phyloP scores from a whole-genome alignment of 2,888 invertebrate species.

The Ischnus inquisitorius region DNA sequence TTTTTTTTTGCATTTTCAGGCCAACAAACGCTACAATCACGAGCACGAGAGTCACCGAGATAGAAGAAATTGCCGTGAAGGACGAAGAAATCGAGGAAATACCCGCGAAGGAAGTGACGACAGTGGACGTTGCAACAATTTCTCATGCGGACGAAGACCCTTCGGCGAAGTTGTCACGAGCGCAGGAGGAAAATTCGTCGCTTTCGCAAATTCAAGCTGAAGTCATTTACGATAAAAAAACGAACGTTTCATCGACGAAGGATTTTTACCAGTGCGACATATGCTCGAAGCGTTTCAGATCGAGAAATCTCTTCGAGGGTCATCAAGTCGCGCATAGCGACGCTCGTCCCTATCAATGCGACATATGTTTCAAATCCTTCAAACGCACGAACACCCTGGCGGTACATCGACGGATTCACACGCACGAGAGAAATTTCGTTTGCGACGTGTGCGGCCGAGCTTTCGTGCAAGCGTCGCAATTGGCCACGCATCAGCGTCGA shows the following conservation, averaged over 20 bases:
- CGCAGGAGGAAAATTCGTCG: neutral
- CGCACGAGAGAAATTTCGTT: constrained; percentile 78
- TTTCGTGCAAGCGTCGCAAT: constrained; percentile 81
- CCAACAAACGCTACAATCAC: constrained; percentile 29
- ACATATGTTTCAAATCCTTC: constrained; percentile 80
- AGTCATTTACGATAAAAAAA: neutral
- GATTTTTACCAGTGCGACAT: constrained; percentile 74
- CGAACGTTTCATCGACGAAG: constrained; percentile 14
- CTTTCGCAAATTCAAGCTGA: neutral
- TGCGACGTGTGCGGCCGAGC: constrained; percentile 82
- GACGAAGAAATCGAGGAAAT: neutral
- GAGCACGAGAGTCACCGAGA: neutral
- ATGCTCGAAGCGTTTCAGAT: constrained; percentile 78
- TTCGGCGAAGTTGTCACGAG: neutral
- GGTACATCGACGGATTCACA: constrained; percentile 81
- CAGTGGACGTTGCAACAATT: neutral
- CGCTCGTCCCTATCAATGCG: constrained; percentile 79
- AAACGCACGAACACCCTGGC: constrained; percentile 80
- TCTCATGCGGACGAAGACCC: no score
- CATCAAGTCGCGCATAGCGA: constrained; percentile 81
- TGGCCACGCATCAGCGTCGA: constrained; percentile 79
- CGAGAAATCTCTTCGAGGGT: constrained; percentile 79
- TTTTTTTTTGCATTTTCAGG: constrained; percentile 62
- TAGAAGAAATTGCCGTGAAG: neutral
- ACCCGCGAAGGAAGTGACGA: neutral